phyloP scores from a whole-genome alignment of 2,113 vertebrate species.

The Ailurus styani region DNA sequence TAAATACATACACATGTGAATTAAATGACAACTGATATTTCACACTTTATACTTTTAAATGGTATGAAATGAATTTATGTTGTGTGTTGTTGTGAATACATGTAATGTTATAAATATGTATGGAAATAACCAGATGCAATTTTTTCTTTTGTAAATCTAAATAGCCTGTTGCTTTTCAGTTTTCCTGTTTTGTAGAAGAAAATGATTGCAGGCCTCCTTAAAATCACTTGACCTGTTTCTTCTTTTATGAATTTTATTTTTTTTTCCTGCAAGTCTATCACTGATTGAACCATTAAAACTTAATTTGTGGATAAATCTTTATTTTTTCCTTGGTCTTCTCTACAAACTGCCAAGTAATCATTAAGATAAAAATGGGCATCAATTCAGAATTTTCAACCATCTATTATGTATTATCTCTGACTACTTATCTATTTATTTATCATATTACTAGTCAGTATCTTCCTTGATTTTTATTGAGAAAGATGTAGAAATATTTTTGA shows the following conservation, averaged over 20 bases:
- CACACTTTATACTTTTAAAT: constrained; percentile 29
- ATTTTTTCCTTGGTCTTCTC: constrained; percentile 4
- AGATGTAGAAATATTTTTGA: not conserved
- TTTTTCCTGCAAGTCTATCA: constrained; percentile 2
- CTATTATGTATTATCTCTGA: not conserved
- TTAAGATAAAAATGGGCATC: constrained; percentile 17
- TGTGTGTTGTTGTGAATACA: constrained; percentile 14
- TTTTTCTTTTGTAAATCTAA: constrained; percentile 50
- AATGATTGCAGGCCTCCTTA: constrained; percentile 40
- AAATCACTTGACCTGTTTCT: constrained; percentile 38
- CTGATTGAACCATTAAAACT: not conserved
- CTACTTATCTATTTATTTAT: not conserved
- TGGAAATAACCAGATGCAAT: constrained; percentile 39
- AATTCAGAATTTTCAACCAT: constrained; percentile 2
- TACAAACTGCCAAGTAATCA: not conserved
- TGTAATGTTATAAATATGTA: constrained; percentile 40
- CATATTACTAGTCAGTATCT: not conserved
- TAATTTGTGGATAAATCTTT: constrained; percentile 55
- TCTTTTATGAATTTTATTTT: not conserved
- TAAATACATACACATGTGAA: not conserved
- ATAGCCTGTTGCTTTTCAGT: constrained; percentile 51
- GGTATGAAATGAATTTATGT: constrained; percentile 54
- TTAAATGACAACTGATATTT: constrained; percentile 37
- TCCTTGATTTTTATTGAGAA: constrained; percentile 14
- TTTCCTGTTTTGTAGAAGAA: constrained; percentile 45